phyloP scores from a whole-genome alignment of 2,113 vertebrate genomes.

The Heterotilapia buettikoferi region DNA sequence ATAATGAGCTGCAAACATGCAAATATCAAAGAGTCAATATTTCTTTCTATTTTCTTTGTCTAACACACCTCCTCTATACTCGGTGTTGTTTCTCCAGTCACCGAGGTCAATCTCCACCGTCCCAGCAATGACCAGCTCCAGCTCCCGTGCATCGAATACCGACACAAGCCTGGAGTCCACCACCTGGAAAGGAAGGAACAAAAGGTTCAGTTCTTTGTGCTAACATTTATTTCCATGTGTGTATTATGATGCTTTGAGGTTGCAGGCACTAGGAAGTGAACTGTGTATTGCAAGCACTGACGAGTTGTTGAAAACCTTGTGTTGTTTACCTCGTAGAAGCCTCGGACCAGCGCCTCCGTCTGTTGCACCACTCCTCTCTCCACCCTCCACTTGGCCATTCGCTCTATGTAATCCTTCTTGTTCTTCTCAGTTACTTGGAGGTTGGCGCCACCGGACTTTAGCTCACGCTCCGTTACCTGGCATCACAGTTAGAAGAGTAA shows the following conservation, averaged over 20 bases:
- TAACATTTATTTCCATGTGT: background rate
- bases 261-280: background rate
- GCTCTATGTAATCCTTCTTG: slow-evolving; percentile 97
- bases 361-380: slow-evolving; percentile 92
- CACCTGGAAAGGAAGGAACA: slow-evolving; percentile 71
- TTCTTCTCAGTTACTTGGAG: slow-evolving; percentile 98
- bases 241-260: background rate
- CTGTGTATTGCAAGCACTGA: background rate
- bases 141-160: slow-evolving; percentile 93
- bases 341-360: slow-evolving; percentile 90
- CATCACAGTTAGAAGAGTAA: background rate
- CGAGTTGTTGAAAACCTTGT: background rate
- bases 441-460: slow-evolving; percentile 92
- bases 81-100: slow-evolving; percentile 94
- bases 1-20: background rate
- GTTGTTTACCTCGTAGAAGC: slow-evolving; percentile 90
- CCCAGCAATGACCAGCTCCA: slow-evolving; percentile 96
- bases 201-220: background rate
- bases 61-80: slow-evolving; percentile 89
- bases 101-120: slow-evolving; percentile 95
- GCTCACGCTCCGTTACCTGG: slow-evolving; percentile 93
- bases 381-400: slow-evolving; percentile 97
- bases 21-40: background rate
- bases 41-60: background rate
- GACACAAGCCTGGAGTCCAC: slow-evolving; percentile 95